Conservation (phyloP, 92 coral and sea anemone genomes). For the Parazoanthus atlanticus region DNA sequence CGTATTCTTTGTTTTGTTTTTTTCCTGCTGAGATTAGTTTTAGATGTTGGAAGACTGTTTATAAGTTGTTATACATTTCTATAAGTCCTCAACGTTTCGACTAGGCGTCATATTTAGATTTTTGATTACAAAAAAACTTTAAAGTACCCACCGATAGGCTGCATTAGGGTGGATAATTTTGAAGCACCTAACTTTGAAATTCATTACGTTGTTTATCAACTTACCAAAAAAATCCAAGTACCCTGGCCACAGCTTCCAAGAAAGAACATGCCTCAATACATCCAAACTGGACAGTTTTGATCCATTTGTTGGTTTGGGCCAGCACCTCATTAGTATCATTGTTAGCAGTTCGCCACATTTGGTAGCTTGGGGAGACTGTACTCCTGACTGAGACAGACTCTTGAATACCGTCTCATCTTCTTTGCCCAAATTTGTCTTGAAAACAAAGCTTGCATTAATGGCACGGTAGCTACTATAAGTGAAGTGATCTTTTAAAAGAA, state of each 20-base stretch:
- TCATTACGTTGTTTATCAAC: background rate
- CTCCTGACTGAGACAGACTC: slow-evolving; percentile 10
- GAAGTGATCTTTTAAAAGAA: too few relatives aligned
- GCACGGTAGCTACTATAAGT: too few relatives aligned
- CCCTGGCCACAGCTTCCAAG: slow-evolving; percentile 79
- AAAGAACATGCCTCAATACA: slow-evolving; percentile 70
- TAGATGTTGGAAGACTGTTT: too few relatives aligned
- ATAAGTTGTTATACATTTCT: too few relatives aligned
- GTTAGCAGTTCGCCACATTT: slow-evolving; percentile 38
- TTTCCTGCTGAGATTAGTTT: too few relatives aligned
- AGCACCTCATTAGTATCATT: slow-evolving; percentile 48
- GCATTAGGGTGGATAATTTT: too few relatives aligned
- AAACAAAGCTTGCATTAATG: background rate
- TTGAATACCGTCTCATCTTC: slow-evolving; percentile 7
- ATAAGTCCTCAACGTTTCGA: too few relatives aligned
- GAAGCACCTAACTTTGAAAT: background rate
- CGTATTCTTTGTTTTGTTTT: too few relatives aligned
- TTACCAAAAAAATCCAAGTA: slow-evolving; percentile 71
- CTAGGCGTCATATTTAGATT: too few relatives aligned
- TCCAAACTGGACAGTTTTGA: slow-evolving; percentile 20
- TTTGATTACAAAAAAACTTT: too few relatives aligned
- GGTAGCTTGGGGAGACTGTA: slow-evolving; percentile 13
- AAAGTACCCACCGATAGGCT: too few relatives aligned
- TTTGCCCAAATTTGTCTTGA: background rate
- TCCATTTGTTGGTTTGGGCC: slow-evolving; percentile 58